phyloP scores from a whole-genome alignment of 2,797 vertebrate species.

The Rousettus madagascariensis region DNA sequence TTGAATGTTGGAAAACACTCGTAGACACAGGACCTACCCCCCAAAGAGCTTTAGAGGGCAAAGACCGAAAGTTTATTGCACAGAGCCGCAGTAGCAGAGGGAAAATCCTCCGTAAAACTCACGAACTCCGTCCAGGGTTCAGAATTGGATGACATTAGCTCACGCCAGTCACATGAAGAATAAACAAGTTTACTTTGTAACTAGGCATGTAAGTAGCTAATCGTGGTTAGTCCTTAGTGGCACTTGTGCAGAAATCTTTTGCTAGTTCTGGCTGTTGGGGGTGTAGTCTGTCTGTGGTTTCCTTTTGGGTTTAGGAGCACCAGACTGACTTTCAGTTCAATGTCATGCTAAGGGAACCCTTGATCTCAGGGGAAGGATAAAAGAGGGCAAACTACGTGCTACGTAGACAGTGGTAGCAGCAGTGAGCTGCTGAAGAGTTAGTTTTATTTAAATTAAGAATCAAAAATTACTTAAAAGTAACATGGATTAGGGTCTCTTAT shows the following conservation, averaged over 20 bases:
- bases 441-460: not conserved
- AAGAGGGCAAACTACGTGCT: not conserved
- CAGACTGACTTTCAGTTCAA: not conserved
- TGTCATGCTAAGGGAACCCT: not conserved
- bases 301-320: not conserved
- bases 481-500: not conserved
- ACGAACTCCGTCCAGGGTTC: not conserved
- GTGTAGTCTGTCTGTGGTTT: not conserved
- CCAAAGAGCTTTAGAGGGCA: not conserved
- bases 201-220: not conserved
- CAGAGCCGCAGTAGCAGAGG: not conserved
- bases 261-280: not conserved
- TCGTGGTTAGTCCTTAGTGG: not conserved
- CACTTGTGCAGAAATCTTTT: not conserved
- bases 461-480: not conserved
- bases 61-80: not conserved
- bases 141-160: not conserved
- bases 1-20: not conserved
- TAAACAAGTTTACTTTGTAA: not conserved
- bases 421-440: not conserved
- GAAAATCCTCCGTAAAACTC: not conserved
- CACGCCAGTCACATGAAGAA: not conserved
- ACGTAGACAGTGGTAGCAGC: rapidly evolving
- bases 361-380: not conserved
- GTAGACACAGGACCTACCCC: not conserved